Conservation (phyloP, 2,888 invertebrate species). For the Rhagophthalmus giganteus region DNA sequence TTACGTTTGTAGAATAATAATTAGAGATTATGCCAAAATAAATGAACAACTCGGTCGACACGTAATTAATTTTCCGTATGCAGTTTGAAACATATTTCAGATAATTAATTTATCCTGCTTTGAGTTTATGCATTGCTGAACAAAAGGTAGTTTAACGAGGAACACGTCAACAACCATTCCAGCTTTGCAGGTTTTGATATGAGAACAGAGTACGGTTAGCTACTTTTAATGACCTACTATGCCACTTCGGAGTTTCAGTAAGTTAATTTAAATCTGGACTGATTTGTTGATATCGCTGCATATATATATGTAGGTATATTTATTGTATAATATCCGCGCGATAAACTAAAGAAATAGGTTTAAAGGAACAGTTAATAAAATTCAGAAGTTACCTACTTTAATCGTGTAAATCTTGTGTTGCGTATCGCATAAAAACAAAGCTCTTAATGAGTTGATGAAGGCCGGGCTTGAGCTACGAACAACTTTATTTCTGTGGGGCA, state of each 20-base stretch:
- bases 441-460: no score
- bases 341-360: no score
- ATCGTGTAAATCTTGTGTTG: no score
- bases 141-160: slow-evolving; percentile 20
- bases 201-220: slow-evolving; percentile 8
- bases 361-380: no score
- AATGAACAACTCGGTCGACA: slow-evolving; percentile 18
- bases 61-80: slow-evolving; percentile 25
- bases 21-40: slow-evolving; percentile 9
- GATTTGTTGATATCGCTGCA: background rate
- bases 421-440: no score
- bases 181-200: slow-evolving; percentile 3
- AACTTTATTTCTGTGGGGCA: no score
- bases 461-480: no score
- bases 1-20: no score
- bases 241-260: background rate
- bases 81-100: slow-evolving; percentile 24
- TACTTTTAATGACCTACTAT: background rate
- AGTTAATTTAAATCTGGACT: background rate
- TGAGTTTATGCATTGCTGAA: slow-evolving; percentile 21
- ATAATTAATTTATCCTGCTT: slow-evolving; percentile 26
- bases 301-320: no score
- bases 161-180: slow-evolving; percentile 18
- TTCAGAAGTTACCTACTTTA: no score
- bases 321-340: no score